Evolutionary conservation across 2,888 invertebrate species (phyloP), one percentile per base, ranked within the genome.

Genomic region (Scaptodrosophila latifasciaeformis): DNA sequence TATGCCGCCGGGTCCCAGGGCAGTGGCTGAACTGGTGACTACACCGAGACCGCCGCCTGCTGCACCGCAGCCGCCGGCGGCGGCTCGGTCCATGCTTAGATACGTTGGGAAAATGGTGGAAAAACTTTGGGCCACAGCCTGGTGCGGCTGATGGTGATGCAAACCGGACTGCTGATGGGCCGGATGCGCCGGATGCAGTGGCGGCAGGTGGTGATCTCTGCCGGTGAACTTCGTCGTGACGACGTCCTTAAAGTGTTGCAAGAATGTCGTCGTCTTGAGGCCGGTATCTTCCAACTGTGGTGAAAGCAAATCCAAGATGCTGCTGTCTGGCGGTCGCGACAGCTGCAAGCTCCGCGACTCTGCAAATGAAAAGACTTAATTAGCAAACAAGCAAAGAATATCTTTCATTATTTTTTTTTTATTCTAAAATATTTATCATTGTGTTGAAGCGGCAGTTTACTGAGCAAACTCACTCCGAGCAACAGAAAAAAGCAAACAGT

Each of bases 191-290:
- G 78, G 81, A 65, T 84, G 83, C 61, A 83, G 74, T 18, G 83
- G 83, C 67, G 83, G 83, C 81, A 83, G 78, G 62, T 84, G 84
- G 49, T 84, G 84, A 58, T 84, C 83, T 58, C 84, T 68, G 70
- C 84, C 83, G 56, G 83, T 81, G 82, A 85, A 85, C 84, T 85
- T 85, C 84, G 85, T 85, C 85, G 85, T 84, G 75, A 85, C 85
- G 84, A 85, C 85, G 85, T 85, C 85, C 81, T 85, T 85, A 64
- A 85, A 84, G 67, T 85, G 85, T 81, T 85, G 85, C 81, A 85
- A 79, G 74, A 85, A 84, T 78, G 85, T 85, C 81, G 85, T 85
- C 85, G 85, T 85, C 76, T 83, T 85, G 85, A 85, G 82, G 85
- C 84, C 83, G 85, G 84, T 85, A 82, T 84, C 82, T 66, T 83